These are phyloP conservation scores for Orchestia grillus DNA, from an alignment of 1,140 invertebrate genomes.

Conservation along the genomic window DNA sequence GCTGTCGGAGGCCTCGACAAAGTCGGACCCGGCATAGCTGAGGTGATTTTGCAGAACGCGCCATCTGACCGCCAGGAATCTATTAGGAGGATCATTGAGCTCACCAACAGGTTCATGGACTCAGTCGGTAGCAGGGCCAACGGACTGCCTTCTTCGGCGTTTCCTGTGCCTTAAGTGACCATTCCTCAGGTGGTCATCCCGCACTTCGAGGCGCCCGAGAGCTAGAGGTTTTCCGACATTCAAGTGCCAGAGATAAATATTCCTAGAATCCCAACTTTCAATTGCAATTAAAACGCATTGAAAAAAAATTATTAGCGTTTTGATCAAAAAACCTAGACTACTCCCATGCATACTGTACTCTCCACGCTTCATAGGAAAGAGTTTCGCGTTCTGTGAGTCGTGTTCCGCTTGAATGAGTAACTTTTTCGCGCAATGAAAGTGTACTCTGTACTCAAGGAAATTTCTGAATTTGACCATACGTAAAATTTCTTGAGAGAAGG, in stretches of 20 bases:
- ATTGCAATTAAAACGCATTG: background rate
- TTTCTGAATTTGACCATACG: background rate
- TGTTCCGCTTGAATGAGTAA: background rate
- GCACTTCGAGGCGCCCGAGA: background rate
- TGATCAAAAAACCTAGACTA: background rate
- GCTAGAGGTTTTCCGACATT: background rate
- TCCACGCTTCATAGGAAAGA: background rate
- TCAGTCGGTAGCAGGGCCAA: background rate
- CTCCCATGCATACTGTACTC: background rate
- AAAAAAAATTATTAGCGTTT: background rate
- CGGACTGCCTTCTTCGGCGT: background rate
- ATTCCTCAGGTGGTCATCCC: slow-evolving; percentile 7
- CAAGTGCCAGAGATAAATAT: background rate
- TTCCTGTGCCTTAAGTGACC: background rate
- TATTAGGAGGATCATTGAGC: background rate
- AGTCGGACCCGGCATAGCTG: background rate
- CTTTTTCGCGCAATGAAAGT: background rate
- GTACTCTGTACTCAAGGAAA: background rate
- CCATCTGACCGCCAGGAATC: background rate
- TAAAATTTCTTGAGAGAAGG: background rate
- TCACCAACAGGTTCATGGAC: background rate
- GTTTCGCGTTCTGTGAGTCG: background rate
- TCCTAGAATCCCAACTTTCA: background rate
- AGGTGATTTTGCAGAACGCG: background rate
- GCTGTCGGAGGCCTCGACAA: background rate